These are phyloP conservation scores for Emys orbicularis DNA, from an alignment of 2,797 vertebrate genomes.

Conservation along the genomic window DNA sequence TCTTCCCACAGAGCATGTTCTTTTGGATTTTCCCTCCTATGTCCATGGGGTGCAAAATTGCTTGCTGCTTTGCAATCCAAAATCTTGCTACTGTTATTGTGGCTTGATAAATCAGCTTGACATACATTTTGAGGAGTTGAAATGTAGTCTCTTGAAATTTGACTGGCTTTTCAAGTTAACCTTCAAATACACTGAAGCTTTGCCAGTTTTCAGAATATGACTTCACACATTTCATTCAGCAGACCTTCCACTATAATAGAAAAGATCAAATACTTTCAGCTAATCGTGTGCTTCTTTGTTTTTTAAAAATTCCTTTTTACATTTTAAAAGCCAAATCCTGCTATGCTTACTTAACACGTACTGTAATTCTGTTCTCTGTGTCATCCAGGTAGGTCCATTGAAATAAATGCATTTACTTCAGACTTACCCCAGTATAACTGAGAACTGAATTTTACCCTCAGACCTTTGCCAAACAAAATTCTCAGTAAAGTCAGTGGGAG, in stretches of 20 bases:
- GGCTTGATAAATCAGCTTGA: conserved; percentile 38
- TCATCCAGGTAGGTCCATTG: neutral
- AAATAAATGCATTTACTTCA: neutral
- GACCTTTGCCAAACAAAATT: neutral
- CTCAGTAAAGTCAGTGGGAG: neutral
- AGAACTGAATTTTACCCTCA: neutral
- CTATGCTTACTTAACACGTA: neutral
- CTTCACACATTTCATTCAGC: neutral
- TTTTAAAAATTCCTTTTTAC: neutral
- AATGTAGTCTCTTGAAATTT: neutral
- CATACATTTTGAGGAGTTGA: neutral
- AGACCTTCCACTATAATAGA: neutral
- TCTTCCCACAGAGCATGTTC: neutral
- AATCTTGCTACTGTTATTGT: conserved; percentile 2
- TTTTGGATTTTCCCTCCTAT: neutral
- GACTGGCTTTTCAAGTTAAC: conserved; percentile 45
- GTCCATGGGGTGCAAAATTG: conserved; percentile 19
- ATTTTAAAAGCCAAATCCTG: neutral
- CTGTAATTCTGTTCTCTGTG: neutral
- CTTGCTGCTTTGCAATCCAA: neutral
- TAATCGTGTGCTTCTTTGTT: neutral
- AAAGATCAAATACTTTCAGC: neutral
- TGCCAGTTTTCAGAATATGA: conserved; percentile 5
- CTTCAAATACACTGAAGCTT: conserved; percentile 6
- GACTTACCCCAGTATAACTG: neutral